Percentiles rank a stretch among this genome's conserved stretches.
phyloP scores from a whole-genome alignment of 2,888 invertebrate genomes.

The Arctia plantaginis region DNA sequence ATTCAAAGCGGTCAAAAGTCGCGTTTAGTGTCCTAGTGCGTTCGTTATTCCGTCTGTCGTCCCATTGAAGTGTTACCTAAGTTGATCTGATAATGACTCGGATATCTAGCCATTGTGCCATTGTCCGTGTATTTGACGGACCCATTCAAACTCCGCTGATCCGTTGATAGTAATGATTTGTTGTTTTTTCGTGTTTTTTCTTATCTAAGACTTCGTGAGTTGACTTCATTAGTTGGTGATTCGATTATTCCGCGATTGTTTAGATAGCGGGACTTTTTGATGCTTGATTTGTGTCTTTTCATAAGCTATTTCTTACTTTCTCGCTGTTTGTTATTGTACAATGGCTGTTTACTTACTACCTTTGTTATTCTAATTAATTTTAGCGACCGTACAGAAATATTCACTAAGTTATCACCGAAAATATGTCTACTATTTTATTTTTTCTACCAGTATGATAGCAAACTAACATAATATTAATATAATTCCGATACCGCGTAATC shows the following conservation, averaged over 20 bases:
- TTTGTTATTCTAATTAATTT: neutral
- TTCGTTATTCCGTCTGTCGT: conserved; percentile 37
- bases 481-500: too few species aligned
- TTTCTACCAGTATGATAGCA: too few species aligned
- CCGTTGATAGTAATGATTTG: conserved; percentile 57
- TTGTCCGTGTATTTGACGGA: conserved; percentile 59
- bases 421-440: neutral
- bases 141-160: conserved; percentile 57
- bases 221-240: conserved; percentile 50
- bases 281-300: conserved; percentile 24
- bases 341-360: too few species aligned
- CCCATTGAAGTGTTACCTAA: conserved; percentile 59
- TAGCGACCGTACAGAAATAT: neutral
- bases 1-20: conserved; percentile 5
- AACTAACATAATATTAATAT: too few species aligned
- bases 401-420: neutral
- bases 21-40: conserved; percentile 33
- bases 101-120: conserved; percentile 56
- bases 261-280: conserved; percentile 40
- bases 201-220: conserved; percentile 45
- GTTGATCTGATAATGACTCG: conserved; percentile 65
- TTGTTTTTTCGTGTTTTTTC: conserved; percentile 54
- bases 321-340: neutral
- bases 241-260: conserved; percentile 32
- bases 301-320: conserved; percentile 10